Evolutionary conservation across 2,888 invertebrate species (phyloP), one percentile per base, ranked within the genome.

Genomic region (Epinotia bilunana): DNA sequence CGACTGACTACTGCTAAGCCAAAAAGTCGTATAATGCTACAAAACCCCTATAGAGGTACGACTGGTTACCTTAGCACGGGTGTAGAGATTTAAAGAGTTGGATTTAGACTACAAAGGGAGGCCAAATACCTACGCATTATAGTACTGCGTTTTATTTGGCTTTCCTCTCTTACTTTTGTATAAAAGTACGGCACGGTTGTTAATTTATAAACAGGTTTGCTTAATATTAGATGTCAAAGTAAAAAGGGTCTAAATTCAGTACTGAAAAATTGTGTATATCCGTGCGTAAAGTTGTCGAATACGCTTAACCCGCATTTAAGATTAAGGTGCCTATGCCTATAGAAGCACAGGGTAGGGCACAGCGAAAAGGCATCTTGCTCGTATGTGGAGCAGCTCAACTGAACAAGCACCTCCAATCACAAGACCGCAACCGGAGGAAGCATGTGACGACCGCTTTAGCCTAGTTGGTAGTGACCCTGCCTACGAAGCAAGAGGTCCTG

Each of bases 41-140:
- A 28, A 49, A 53, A 23, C 5, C 16, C 9, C 4, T 28, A 49
- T 7, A n/a, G 5, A 9, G 13, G 13, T 64, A 49, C 64, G 49
- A 64, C 64, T 20, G n/a, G 49, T 5, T 64, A 49, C 9, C n/a
- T n/a, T 9, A 9, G 16, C 23, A 23, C 9, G 3, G 57, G 12
- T 7, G 63, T 23, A 64, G 63, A 63, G 74, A 74, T 74, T 74
- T 74, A 74, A 74, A 74, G 63, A 74, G 63, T 69, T 69, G 69
- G 60, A 74, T 74, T 74, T 69, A 74, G 61, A 68, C 61, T 68
- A 43, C 49, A 18, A 28, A 58, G 58, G 65, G 33, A 64, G 64
- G 64, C 46, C n/a, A 3, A 13, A 60, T 65, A 67, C 55, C 68
- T 68, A 20, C 57, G 39, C 57, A 57, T 68, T 68, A 68, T 23